phyloP scores from a whole-genome alignment of 2,797 vertebrate genomes.

The Alexandromys oeconomus region DNA sequence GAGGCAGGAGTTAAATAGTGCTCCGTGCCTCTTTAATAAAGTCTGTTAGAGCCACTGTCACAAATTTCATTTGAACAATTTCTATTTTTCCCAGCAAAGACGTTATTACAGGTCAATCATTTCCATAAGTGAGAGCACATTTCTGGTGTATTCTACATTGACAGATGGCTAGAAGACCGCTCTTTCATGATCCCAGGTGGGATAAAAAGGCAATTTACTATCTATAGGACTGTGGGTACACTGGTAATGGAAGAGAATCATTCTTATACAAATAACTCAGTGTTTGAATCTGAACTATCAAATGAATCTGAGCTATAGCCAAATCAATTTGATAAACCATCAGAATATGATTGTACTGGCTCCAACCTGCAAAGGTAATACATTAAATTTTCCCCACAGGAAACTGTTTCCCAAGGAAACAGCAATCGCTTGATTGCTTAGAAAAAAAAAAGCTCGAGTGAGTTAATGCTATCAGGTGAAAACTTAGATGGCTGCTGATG shows the following conservation, averaged over 20 bases:
- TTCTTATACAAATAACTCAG: conserved; percentile 87
- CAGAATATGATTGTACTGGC: conserved; percentile 81
- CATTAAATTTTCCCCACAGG: conserved; percentile 81
- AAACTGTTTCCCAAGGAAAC: conserved; percentile 81
- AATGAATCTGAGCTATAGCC: conserved; percentile 87
- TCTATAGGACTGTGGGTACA: conserved; percentile 81
- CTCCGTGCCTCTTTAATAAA: conserved; percentile 79
- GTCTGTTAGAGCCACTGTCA: conserved; percentile 70
- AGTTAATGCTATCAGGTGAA: conserved; percentile 63
- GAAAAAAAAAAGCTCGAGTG: conserved; percentile 24
- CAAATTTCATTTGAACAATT: conserved; percentile 83
- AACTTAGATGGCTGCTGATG: conserved; percentile 45
- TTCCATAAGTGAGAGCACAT: conserved; percentile 84
- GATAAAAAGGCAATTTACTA: conserved; percentile 88
- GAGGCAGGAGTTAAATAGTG: conserved; percentile 77
- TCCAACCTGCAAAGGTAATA: conserved; percentile 81
- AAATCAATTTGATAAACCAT: conserved; percentile 88
- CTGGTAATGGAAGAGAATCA: conserved; percentile 86
- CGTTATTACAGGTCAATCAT: conserved; percentile 86
- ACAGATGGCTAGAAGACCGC: conserved; percentile 82
- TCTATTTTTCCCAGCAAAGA: conserved; percentile 83
- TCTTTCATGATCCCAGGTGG: conserved; percentile 83
- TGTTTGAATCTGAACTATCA: conserved; percentile 88
- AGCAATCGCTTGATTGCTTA: conserved; percentile 67
- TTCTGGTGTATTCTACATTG: conserved; percentile 77